Evolutionary conservation across 2,113 vertebrate species (phyloP), one percentile per base, ranked within the genome.

Genomic region (Chrysochloris asiatica): DNA sequence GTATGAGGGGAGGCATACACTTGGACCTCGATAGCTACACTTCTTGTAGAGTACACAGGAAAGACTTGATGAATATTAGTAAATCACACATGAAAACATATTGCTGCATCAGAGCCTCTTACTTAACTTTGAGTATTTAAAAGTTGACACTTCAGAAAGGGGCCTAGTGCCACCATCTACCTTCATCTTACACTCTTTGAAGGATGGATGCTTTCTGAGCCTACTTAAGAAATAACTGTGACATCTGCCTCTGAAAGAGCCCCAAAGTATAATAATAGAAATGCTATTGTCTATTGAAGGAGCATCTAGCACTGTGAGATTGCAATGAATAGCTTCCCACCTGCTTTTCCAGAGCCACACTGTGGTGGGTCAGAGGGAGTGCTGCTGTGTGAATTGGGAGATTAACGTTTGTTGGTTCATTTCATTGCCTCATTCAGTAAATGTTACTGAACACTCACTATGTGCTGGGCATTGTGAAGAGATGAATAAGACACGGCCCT

Each of bases 81-180:
- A 85, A 83, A 82, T 54, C 56, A 28, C 38, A 65, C 16, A 72
- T 41, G 77, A 65, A 67, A 82, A 85, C 36, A 76, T n/a, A 19
- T 41, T 48, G 21, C 26, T 80, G 77, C 52, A 33, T 43, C 26
- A 69, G 65, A 78, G 24, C 38, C n/a, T 41, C 86, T 76, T 45
- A 88, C 84, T 95, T 93, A 88, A 88, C 16, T 80, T 56, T 61
- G 21, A n/a, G 19, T 72, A 36, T 83, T 79, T 94, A 71, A 90
- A 86, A 86, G 28, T 5, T 88, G 75, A 67, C 65, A 11, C 48
- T 89, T 94, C 43, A 86, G 91, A 83, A 88, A 83, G 36, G 50
- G 63, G 41, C 56, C 63, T 67, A 12, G 47, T 45, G 24, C 45
- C 17, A 71, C 9, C 3, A 8, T 43, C 33, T 17, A 12, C 91